Percentiles rank a stretch among this genome's conserved stretches.
Conservation (phyloP, 2,888 invertebrate species). For the Apotomis turbidana region DNA sequence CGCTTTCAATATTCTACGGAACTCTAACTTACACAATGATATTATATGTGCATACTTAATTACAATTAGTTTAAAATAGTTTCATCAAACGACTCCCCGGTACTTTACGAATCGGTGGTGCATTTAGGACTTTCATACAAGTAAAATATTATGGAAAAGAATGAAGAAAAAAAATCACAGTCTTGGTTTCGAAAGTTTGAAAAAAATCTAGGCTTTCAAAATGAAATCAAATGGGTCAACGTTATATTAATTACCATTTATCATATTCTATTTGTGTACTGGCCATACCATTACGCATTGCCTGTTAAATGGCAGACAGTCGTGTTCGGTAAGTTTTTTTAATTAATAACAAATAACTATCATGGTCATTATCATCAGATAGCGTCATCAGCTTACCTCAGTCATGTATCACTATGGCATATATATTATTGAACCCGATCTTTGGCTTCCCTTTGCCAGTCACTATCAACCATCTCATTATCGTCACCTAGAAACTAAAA, state of each 20-base stretch:
- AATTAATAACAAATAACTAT: background rate
- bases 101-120: background rate
- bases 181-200: constrained; percentile 62
- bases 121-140: background rate
- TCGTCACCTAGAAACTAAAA: too few species aligned
- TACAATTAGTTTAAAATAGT: constrained; percentile 14
- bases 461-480: too few species aligned
- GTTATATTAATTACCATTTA: constrained; percentile 66
- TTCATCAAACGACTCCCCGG: constrained; percentile 9
- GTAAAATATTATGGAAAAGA: constrained; percentile 48
- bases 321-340: constrained; percentile 65
- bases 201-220: constrained; percentile 72
- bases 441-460: too few species aligned
- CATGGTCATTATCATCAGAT: too few species aligned
- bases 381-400: too few species aligned
- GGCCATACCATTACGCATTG: constrained; percentile 71
- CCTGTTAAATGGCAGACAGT: constrained; percentile 76
- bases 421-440: too few species aligned
- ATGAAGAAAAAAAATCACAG: constrained; percentile 49
- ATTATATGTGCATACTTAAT: constrained; percentile 19
- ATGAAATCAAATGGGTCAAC: constrained; percentile 75
- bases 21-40: constrained; percentile 29
- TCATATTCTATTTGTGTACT: constrained; percentile 70
- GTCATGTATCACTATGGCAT: too few species aligned
- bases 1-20: background rate